A percentile compares a stretch with the other conserved stretches of the same genome.
These are phyloP conservation scores for Melitaea cinxia DNA, from an alignment of 1,140 invertebrate genomes.

Conservation along the genomic window DNA sequence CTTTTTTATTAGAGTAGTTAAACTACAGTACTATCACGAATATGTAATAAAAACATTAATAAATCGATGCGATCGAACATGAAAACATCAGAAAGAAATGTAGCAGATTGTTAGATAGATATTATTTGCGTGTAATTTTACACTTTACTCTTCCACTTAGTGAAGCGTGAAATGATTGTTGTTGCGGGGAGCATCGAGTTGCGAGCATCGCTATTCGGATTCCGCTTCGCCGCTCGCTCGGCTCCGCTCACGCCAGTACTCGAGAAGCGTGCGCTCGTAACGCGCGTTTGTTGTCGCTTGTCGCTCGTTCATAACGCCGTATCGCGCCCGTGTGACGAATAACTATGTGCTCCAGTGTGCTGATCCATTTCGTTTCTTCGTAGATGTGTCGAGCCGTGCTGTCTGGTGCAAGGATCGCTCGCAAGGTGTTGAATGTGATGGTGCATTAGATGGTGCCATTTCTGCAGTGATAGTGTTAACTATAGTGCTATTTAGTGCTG, in stretches of 20 bases:
- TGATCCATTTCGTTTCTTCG: slow-evolving; percentile 68
- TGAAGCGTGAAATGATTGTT: slow-evolving; percentile 70
- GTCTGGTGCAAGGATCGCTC: slow-evolving; percentile 50
- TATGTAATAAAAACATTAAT: too few relatives aligned
- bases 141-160: slow-evolving; percentile 68
- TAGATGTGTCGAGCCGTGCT: slow-evolving; percentile 63
- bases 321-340: slow-evolving; percentile 45
- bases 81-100: slow-evolving; percentile 19
- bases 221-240: slow-evolving; percentile 30
- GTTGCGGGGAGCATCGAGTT: slow-evolving; percentile 43
- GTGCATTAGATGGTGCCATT: slow-evolving; percentile 69
- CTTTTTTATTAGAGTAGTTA: too few relatives aligned
- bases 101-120: slow-evolving; percentile 20
- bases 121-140: slow-evolving; percentile 69
- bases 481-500: slow-evolving; percentile 75
- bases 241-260: slow-evolving; percentile 52
- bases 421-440: slow-evolving; percentile 77
- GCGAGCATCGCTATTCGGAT: slow-evolving; percentile 28
- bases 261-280: slow-evolving; percentile 64
- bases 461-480: slow-evolving; percentile 76
- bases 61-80: background rate
- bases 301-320: slow-evolving; percentile 33
- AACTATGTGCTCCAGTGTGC: slow-evolving; percentile 54
- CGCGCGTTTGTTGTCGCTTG: slow-evolving; percentile 60
- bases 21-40: too few relatives aligned